Base-by-base conservation (phyloP, 1,140 invertebrate species). In the Danaus melanippus region DNA sequence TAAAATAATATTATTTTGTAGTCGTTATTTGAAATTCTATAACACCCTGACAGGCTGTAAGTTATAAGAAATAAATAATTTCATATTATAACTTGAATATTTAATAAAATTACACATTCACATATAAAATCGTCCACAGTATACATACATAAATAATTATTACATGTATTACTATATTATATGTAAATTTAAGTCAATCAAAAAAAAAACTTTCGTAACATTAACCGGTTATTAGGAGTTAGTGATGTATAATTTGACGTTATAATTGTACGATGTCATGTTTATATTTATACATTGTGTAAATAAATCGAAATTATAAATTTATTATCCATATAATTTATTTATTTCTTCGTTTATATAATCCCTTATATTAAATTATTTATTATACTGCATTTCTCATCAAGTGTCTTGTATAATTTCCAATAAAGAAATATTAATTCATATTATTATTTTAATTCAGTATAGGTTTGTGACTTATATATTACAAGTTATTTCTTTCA, bases 371-470 rank as follows among this genome's bases (percentile, higher is more conserved):
- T 67, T 64, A 57, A 66, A 71, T 74, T 60, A 71, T 82, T 60
- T 52, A 10, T 45, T 32, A 49, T 48, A 60, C 51, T 42, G 44
- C 53, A 51, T 56, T 74, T 69, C 73, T 71, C 66, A 76, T 76
- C 68, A 45, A 74, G 63, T 54, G 50, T 69, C 66, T 76, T 71
- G 71, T 82, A 72, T 82, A 63, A 75, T 79, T 81, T 80, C 56
- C 69, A 76, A 76, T 68, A 71, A 75, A 75, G 66, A 72, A 56
- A 70, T 71, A 69, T 56, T 63, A 62, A 42, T 57, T 32, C 2
- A 57, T 56, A 57, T 42, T 55, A n/a, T 46, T 42, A 44, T 12
- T 48, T 32, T 32, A 32, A 32, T 32, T 32, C 21, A 32, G 21
- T 32, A 32, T 32, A 3, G 21, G 15, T 21, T 46, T 17, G 10